Evolutionary conservation across 1,140 invertebrate genomes (phyloP).

Genomic region (Zaprionus camerounensis): DNA sequence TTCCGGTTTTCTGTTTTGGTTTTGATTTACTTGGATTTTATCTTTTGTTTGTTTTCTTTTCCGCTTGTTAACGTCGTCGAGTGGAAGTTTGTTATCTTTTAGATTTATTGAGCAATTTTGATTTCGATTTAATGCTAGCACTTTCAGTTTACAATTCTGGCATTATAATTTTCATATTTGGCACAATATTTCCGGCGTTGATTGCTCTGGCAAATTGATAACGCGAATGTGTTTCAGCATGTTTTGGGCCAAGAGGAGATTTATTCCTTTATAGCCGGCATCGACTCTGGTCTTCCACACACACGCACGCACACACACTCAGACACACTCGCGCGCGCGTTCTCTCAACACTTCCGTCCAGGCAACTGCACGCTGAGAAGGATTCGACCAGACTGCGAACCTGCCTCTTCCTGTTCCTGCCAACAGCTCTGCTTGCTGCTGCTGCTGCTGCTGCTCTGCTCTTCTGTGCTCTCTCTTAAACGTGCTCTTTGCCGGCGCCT

Average conservation of each 20-base stretch:
- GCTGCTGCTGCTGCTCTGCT: constrained; percentile 13
- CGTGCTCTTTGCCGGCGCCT: constrained; percentile 55
- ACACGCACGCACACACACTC: constrained; percentile 29
- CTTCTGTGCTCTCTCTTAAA: constrained; percentile 45
- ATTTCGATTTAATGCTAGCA: constrained; percentile 3
- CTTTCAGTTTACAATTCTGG: constrained; percentile 12
- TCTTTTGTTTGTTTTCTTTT: constrained; percentile 32
- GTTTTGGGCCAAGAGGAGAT: constrained; percentile 13
- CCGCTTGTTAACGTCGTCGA: constrained; percentile 1
- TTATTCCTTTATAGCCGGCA: constrained; percentile 44
- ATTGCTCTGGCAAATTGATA: background rate
- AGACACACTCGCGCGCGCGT: constrained; percentile 3
- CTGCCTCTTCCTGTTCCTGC: constrained; percentile 16
- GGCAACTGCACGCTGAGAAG: constrained; percentile 70
- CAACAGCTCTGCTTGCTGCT: background rate
- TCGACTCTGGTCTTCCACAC: constrained; percentile 32
- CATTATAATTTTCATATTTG: constrained; percentile 33
- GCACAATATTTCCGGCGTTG: constrained; percentile 52
- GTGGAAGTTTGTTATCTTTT: constrained; percentile 43
- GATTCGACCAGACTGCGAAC: constrained; percentile 63
- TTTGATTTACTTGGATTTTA: constrained; percentile 53
- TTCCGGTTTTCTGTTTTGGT: constrained; percentile 73
- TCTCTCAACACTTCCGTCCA: constrained; percentile 48
- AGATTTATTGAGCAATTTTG: constrained; percentile 38
- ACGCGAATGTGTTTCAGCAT: constrained; percentile 38